Evolutionary conservation across 2,888 invertebrate genomes (phyloP).

Genomic region (Melanotus villosus): DNA sequence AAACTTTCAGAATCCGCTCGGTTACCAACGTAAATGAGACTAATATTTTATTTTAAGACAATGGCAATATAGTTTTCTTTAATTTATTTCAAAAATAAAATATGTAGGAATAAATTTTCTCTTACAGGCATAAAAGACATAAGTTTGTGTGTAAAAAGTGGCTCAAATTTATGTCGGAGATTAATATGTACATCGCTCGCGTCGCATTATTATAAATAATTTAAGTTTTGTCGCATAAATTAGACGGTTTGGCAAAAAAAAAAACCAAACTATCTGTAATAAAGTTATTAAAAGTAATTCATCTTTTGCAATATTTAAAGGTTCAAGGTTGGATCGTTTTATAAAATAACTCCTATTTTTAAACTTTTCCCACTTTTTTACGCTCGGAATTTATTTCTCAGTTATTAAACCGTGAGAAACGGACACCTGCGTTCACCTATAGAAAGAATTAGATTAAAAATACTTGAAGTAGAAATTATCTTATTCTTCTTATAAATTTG

Average conservation of each 20-base stretch:
- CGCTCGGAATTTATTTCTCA: slow-evolving; percentile 27
- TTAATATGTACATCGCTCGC: slow-evolving; percentile 11
- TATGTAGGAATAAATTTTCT: slow-evolving; percentile 54
- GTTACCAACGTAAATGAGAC: slow-evolving; percentile 19
- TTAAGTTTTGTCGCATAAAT: not conserved
- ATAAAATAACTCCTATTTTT: not conserved
- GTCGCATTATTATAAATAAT: slow-evolving; percentile 3
- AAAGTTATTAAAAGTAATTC: not conserved
- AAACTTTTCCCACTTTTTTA: slow-evolving; percentile 18
- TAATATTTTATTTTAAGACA: slow-evolving; percentile 58
- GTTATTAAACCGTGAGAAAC: slow-evolving; percentile 44
- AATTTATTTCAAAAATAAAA: slow-evolving; percentile 62
- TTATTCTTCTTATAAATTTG: slow-evolving; percentile 50
- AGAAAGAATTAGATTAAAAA: slow-evolving; percentile 57
- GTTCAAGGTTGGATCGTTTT: not conserved
- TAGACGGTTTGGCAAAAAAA: not conserved
- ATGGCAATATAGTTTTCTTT: slow-evolving; percentile 61
- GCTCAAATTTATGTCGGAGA: slow-evolving; percentile 32
- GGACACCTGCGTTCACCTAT: slow-evolving; percentile 52
- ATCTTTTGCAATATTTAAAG: too few relatives aligned
- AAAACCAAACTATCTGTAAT: not conserved
- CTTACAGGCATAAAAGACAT: slow-evolving; percentile 36
- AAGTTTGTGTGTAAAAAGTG: slow-evolving; percentile 30
- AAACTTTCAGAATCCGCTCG: slow-evolving; percentile 36
- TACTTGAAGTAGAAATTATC: slow-evolving; percentile 55